These are phyloP conservation scores for Leucosticte australis DNA, from an alignment of 2,113 vertebrate species.

Conservation along the genomic window DNA sequence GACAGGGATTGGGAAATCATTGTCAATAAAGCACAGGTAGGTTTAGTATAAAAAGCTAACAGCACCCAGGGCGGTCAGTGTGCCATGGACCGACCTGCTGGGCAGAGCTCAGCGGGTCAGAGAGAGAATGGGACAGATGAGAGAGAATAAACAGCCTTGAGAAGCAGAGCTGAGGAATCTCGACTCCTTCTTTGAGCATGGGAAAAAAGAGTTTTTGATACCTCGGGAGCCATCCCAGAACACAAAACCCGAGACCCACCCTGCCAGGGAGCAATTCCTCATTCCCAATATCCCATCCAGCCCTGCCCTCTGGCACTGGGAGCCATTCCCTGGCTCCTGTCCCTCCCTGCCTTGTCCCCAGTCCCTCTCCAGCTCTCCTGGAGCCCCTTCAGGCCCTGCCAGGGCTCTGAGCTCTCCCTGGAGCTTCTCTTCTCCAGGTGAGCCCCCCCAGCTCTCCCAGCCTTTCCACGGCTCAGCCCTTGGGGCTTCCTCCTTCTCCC, in stretches of 20 bases:
- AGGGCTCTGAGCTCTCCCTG: not conserved
- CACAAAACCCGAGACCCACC: not conserved
- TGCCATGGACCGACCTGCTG: too few species aligned
- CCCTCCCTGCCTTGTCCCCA: not conserved
- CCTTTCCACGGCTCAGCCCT: not conserved
- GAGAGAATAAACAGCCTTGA: too few species aligned
- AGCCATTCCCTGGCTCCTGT: not conserved
- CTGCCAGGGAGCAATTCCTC: not conserved
- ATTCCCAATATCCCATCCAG: not conserved
- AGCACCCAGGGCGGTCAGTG: too few species aligned
- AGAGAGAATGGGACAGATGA: too few species aligned
- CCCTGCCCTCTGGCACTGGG: not conserved
- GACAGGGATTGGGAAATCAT: too few species aligned
- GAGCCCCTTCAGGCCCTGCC: not conserved
- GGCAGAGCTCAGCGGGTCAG: too few species aligned
- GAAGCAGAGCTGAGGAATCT: too few species aligned
- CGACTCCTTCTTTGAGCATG: too few species aligned
- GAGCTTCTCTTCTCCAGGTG: not conserved
- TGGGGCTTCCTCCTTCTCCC: not conserved
- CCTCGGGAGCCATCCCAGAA: too few species aligned
- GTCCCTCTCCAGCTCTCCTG: not conserved
- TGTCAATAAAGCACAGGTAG: too few species aligned
- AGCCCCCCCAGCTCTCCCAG: not conserved
- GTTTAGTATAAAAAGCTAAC: too few species aligned
- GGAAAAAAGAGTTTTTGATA: too few species aligned